Percentiles rank a stretch among this genome's conserved stretches.
These are phyloP conservation scores for Mobula hypostoma DNA, from an alignment of 2,113 vertebrate genomes.

Conservation along the genomic window DNA sequence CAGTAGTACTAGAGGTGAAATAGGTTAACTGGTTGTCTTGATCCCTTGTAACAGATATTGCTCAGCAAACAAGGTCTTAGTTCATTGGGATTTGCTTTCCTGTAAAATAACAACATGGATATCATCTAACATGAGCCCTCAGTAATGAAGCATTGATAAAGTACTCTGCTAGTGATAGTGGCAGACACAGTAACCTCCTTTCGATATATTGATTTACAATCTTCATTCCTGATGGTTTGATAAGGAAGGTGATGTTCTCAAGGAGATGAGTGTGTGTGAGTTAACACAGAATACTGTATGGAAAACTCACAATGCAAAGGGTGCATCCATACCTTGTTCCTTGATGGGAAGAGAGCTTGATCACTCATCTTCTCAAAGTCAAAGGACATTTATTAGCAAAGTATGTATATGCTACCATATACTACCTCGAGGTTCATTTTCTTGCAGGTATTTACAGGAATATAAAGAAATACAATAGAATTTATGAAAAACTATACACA, in stretches of 20 bases:
- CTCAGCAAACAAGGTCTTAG: neutral
- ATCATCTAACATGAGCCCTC: neutral
- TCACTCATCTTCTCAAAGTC: neutral
- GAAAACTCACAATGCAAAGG: neutral
- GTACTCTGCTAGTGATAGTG: neutral
- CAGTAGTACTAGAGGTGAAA: neutral
- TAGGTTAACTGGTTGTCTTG: neutral
- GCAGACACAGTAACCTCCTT: neutral
- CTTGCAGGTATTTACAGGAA: no score
- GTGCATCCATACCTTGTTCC: neutral
- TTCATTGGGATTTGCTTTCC: neutral
- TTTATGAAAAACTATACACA: no score
- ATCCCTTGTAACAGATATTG: neutral
- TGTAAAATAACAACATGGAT: neutral
- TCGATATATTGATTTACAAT: conserved; percentile 11
- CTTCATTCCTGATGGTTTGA: neutral
- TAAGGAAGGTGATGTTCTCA: neutral
- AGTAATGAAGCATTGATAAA: neutral
- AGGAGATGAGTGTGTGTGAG: neutral
- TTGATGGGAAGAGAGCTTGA: no score
- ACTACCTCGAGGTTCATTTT: no score
- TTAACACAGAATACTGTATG: neutral
- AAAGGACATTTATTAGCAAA: no score
- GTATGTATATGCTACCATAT: no score
- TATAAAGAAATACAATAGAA: no score